Evolutionary conservation across 35 echinoderm and acorn worm genomes (phyloP).

Genomic region (Patiria miniata): DNA sequence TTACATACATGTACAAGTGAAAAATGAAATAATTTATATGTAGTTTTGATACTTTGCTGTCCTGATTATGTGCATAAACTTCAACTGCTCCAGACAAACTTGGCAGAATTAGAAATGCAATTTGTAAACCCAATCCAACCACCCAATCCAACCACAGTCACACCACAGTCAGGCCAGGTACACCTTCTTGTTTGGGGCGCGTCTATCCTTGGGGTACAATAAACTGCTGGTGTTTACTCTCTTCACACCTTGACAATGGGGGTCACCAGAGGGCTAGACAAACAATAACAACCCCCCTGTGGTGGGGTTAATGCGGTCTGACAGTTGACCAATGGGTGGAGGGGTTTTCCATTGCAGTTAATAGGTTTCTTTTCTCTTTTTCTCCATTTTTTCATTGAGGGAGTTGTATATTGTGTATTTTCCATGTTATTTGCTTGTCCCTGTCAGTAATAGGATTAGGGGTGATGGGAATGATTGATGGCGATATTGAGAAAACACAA

Average conservation of each 20-base stretch:
- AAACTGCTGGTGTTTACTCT: not conserved
- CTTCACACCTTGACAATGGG: conserved; percentile 21
- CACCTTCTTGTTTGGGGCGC: not conserved
- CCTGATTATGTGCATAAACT: too few species aligned
- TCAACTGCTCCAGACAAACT: too few species aligned
- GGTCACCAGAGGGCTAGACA: conserved; percentile 12
- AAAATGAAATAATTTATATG: too few species aligned
- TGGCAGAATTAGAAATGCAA: too few species aligned
- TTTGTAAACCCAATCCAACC: too few species aligned
- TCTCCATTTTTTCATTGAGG: not conserved
- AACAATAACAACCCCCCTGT: conserved; percentile 21
- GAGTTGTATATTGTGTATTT: not conserved
- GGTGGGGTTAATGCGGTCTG: not conserved
- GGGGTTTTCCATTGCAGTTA: not conserved
- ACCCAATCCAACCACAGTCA: too few species aligned
- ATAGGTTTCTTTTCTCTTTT: not conserved
- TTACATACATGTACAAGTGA: too few species aligned
- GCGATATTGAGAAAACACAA: too few species aligned
- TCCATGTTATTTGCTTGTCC: too few species aligned
- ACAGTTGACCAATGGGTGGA: not conserved
- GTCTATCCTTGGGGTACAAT: not conserved
- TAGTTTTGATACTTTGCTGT: too few species aligned
- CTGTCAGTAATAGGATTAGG: too few species aligned
- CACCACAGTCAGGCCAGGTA: not conserved
- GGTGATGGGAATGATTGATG: too few species aligned